Evolutionary conservation across 2,113 vertebrate species (phyloP).

Genomic region (Stomatorhinus ivindoensis): DNA sequence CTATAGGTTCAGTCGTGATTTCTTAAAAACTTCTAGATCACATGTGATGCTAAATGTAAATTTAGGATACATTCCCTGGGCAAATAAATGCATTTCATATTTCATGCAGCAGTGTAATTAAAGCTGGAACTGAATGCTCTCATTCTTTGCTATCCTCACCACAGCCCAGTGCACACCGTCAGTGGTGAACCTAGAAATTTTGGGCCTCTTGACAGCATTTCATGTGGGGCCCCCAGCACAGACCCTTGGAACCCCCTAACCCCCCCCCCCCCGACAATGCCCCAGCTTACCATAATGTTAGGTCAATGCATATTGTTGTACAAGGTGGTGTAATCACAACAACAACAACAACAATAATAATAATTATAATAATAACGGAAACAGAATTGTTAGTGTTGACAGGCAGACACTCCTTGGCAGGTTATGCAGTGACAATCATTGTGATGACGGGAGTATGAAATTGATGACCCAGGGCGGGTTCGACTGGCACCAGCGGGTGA

Average conservation of each 20-base stretch:
- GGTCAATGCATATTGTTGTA: neutral
- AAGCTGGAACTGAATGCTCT: neutral
- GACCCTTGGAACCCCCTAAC: neutral
- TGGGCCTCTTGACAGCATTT: neutral
- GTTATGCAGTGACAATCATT: neutral
- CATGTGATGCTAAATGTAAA: neutral
- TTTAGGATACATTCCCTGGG: neutral
- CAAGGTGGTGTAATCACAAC: neutral
- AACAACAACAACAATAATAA: neutral
- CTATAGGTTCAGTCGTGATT: neutral
- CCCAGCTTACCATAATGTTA: neutral
- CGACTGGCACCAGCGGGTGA: neutral
- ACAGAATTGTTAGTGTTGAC: neutral
- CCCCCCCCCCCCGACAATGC: neutral
- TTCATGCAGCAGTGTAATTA: neutral
- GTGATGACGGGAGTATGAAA: slow-evolving; percentile 4
- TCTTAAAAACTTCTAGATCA: neutral
- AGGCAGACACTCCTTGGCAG: neutral
- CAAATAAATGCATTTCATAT: neutral
- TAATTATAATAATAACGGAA: neutral
- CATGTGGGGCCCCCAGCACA: neutral
- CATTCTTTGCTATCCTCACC: neutral
- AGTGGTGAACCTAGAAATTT: neutral
- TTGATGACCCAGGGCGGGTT: neutral
- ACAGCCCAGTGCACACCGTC: neutral